Evolutionary conservation across 2,113 vertebrate genomes (phyloP).

Genomic region (Cebus imitator): DNA sequence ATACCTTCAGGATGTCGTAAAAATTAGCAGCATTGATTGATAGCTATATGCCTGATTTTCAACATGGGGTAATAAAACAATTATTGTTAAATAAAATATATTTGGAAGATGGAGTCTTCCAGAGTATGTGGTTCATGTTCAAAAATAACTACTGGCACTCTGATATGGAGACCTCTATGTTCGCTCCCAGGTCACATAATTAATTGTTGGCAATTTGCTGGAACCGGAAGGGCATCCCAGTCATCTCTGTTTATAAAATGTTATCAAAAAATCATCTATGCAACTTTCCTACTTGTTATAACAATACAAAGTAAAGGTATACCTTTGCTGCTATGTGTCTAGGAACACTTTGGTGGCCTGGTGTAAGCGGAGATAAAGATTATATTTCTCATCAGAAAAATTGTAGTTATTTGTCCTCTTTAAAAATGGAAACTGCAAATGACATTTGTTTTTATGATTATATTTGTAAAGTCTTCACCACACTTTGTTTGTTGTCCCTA

Average conservation of each 20-base stretch:
- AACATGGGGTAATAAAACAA: background rate
- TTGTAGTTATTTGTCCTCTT: background rate
- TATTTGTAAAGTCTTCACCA: slow-evolving; percentile 34
- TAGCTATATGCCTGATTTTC: background rate
- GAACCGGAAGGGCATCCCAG: background rate
- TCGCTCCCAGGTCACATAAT: background rate
- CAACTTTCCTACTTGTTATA: background rate
- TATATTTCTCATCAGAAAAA: slow-evolving; percentile 6
- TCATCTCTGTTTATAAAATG: background rate
- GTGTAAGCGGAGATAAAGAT: background rate
- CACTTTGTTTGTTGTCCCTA: background rate
- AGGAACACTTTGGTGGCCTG: background rate
- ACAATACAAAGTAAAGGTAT: background rate
- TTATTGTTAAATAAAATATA: background rate
- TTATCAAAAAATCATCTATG: background rate
- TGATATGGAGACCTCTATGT: background rate
- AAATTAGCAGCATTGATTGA: background rate
- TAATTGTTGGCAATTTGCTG: background rate
- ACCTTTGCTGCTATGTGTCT: background rate
- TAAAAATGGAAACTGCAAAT: background rate
- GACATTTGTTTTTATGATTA: background rate
- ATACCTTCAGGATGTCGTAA: background rate
- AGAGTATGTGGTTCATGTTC: background rate
- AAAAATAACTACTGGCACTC: background rate
- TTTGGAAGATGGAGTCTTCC: background rate